These are phyloP conservation scores for Cepaea hortensis DNA, from an alignment of 2,888 invertebrate genomes.

Conservation along the genomic window DNA sequence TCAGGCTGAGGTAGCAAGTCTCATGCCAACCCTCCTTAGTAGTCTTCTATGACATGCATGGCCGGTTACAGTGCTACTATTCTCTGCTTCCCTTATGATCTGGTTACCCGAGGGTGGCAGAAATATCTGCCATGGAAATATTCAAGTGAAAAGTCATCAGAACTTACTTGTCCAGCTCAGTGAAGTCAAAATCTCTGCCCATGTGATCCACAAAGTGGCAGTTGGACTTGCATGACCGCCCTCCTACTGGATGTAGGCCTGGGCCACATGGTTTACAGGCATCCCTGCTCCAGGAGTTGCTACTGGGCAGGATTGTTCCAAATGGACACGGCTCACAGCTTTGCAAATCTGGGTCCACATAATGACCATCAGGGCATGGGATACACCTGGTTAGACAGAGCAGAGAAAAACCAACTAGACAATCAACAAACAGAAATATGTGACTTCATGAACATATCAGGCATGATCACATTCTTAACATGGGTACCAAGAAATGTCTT, in stretches of 20 bases:
- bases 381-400: constrained; percentile 75
- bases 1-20: no score
- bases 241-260: constrained; percentile 76
- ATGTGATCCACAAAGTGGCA: constrained; percentile 70
- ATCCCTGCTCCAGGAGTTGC: constrained; percentile 67
- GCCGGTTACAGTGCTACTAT: no score
- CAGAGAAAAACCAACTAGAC: not conserved
- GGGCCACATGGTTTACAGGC: constrained; percentile 78
- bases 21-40: no score
- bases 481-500: no score
- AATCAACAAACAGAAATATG: no score
- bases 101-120: no score
- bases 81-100: no score
- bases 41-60: no score
- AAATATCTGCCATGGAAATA: no score
- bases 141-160: not conserved
- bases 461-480: no score
- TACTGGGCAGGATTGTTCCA: constrained; percentile 68
- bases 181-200: constrained; percentile 68
- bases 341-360: constrained; percentile 75
- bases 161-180: constrained; percentile 74
- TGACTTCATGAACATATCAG: no score
- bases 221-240: constrained; percentile 77
- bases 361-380: constrained; percentile 79
- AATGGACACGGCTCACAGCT: constrained; percentile 78